Base-by-base conservation (phyloP, 2,888 invertebrate species). In the Brenthis hecate region DNA sequence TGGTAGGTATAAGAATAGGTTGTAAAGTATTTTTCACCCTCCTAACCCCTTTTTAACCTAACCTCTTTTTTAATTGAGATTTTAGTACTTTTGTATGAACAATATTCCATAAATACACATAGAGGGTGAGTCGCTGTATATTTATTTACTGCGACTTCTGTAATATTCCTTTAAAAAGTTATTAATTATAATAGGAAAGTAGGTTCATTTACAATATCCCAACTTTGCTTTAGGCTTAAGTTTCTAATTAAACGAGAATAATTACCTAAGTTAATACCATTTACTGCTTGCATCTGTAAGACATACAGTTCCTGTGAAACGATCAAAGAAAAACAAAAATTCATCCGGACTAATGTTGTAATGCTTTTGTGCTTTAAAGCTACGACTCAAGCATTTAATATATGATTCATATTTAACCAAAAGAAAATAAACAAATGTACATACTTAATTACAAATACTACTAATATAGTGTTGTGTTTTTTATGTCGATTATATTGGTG, bases 241-340 rank as follows among this genome's bases (percentile, higher is more conserved):
- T 11, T 16, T 36, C 6, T 51, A 14, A 50, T 36, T 32, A 36
- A 32, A 62, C 32, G 53, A 32, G 53, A 62, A 13, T 62, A 36
- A 62, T 62, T 36, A 53, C 16, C 36, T 60, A 60, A 50, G 19
- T 62, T 13, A 16, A 53, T 32, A n/a, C 32, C 51, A 53, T 51
- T 62, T 62, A 62, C 19, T 53, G 28, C 13, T 14, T 28, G 28
- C 58, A 66, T 54, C 54, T 60, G 66, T 53, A 54, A 58, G 50
- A 36, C 43, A 14, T 58, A 36, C 16, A 58, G 58, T 54, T 66
- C 23, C 60, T 54, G 47, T 14, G 65, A 56, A 57, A 48, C 43
- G 32, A 16, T 53, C 54, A 19, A 54, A 54, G 58, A 65, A 53
- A 65, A 69, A 69, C 65, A 69, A 69, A 65, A 69, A 36, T 16